These are phyloP conservation scores for Enteromius radiatus DNA, from an alignment of 2,797 vertebrate species.

Conservation along the genomic window DNA sequence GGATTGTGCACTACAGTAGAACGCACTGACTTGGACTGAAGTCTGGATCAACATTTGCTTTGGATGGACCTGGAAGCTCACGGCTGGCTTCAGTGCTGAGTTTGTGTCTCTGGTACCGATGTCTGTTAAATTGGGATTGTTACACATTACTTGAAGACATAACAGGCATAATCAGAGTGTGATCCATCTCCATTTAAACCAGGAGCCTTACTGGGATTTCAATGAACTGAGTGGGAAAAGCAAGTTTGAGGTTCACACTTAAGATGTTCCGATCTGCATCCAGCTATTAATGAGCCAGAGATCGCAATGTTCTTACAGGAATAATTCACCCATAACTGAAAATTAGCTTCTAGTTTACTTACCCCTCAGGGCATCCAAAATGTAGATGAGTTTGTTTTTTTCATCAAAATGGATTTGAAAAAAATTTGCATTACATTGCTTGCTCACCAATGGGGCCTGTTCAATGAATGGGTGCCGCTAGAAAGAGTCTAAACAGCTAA, in stretches of 20 bases:
- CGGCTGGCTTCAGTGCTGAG: slow-evolving; percentile 68
- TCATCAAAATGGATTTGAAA: neutral
- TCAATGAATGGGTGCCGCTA: neutral
- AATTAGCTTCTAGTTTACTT: neutral
- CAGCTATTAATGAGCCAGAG: slow-evolving; percentile 77
- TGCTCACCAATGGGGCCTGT: neutral
- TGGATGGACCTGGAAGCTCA: slow-evolving; percentile 66
- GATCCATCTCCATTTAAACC: slow-evolving; percentile 64
- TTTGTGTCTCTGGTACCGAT: slow-evolving; percentile 69
- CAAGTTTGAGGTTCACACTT: slow-evolving; percentile 76
- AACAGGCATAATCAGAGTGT: slow-evolving; percentile 75
- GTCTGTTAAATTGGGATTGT: slow-evolving; percentile 67
- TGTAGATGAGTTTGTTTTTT: neutral
- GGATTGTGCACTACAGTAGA: slow-evolving; percentile 63
- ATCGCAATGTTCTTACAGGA: slow-evolving; percentile 55
- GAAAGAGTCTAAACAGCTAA: neutral
- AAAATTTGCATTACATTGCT: neutral
- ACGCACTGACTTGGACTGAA: slow-evolving; percentile 66
- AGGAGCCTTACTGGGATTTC: slow-evolving; percentile 78
- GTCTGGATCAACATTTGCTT: slow-evolving; percentile 80
- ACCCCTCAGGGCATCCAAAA: neutral
- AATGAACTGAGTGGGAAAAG: slow-evolving; percentile 73
- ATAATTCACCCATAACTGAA: neutral
- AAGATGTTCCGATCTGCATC: slow-evolving; percentile 74
- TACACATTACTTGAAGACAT: slow-evolving; percentile 84